A percentile compares a stretch with the other conserved stretches of the same genome.
These are phyloP conservation scores for Coregonus clupeaformis DNA, from an alignment of 2,113 vertebrate species.

Conservation along the genomic window DNA sequence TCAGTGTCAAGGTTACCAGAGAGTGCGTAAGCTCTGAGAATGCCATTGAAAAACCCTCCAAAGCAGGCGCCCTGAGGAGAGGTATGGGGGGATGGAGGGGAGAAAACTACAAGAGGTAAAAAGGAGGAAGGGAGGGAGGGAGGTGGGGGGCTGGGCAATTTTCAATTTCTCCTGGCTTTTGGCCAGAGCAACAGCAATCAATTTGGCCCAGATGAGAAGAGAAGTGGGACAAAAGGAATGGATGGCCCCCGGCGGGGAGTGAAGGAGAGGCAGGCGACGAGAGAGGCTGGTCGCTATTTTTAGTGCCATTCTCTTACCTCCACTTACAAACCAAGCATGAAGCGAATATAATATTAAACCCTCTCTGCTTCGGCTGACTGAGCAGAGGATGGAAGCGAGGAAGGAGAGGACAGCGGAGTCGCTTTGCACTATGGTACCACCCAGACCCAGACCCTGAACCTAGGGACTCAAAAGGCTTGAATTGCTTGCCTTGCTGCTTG, in stretches of 20 bases:
- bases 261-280: slow-evolving; percentile 13
- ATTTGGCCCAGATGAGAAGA: slow-evolving; percentile 68
- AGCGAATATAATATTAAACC: slow-evolving; percentile 69
- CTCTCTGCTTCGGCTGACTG: slow-evolving; percentile 17
- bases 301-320: slow-evolving; percentile 71
- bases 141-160: slow-evolving; percentile 39
- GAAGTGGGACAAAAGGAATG: slow-evolving; percentile 74
- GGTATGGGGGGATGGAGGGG: slow-evolving; percentile 27
- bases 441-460: neutral
- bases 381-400: neutral
- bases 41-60: slow-evolving; percentile 29
- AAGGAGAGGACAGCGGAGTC: neutral
- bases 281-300: slow-evolving; percentile 65
- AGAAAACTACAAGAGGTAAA: neutral
- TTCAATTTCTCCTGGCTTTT: slow-evolving; percentile 68
- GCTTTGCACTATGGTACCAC: neutral
- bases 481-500: slow-evolving; percentile 5
- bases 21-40: slow-evolving; percentile 11
- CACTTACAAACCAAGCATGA: slow-evolving; percentile 56
- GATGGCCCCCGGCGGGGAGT: slow-evolving; percentile 58
- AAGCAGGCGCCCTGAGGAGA: slow-evolving; percentile 11
- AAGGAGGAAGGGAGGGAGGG: slow-evolving; percentile 8
- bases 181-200: slow-evolving; percentile 68
- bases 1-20: slow-evolving; percentile 52
- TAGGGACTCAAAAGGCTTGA: neutral